Conservation (phyloP, 2,797 vertebrate genomes). For the Podarcis lilfordi region DNA sequence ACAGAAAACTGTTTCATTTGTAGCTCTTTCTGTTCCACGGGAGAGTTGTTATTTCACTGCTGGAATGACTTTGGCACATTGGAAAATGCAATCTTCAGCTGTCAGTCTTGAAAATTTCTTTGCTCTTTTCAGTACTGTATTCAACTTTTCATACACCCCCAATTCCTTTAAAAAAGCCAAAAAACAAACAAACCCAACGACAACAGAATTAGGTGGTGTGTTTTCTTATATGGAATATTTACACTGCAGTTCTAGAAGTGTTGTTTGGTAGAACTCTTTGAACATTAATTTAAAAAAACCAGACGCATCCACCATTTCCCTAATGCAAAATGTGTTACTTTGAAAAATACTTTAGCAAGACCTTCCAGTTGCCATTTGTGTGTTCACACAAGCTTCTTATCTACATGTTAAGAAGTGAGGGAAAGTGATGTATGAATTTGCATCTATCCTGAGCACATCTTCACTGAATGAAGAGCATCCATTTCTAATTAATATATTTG, state of each 20-base stretch:
- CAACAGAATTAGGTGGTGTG: not conserved
- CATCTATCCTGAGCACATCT: not conserved
- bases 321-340: not conserved
- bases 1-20: not conserved
- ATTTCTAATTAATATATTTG: not conserved
- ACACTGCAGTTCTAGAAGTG: not conserved
- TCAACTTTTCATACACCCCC: not conserved
- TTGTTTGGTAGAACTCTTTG: not conserved
- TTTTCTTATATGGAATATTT: not conserved
- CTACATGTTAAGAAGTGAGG: not conserved
- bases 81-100: slow-evolving; percentile 9
- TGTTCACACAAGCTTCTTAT: not conserved
- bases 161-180: not conserved
- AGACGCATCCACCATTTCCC: not conserved
- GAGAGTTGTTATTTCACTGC: slow-evolving; percentile 14
- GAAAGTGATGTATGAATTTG: not conserved
- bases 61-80: slow-evolving; percentile 14
- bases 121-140: slow-evolving; percentile 16
- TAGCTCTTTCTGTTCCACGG: not conserved
- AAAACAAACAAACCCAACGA: too few relatives aligned
- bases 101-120: not conserved
- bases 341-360: not conserved
- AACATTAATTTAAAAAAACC: not conserved
- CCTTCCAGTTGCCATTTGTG: not conserved
- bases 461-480: not conserved